Evolutionary conservation across 2,113 vertebrate genomes (phyloP).

Genomic region (Chaetodon auriga): DNA sequence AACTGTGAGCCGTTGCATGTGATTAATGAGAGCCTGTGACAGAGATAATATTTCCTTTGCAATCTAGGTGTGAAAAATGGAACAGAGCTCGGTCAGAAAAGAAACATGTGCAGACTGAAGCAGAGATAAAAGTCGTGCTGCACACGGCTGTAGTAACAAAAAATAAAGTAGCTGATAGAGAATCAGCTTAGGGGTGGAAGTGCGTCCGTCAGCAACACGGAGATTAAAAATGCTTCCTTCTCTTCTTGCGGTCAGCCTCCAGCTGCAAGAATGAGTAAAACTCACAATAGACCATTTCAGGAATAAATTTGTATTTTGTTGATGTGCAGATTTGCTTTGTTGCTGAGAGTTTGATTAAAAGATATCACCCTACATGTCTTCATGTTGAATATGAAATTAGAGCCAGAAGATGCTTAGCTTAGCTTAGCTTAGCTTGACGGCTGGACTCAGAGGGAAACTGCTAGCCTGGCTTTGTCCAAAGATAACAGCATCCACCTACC

Average conservation of each 20-base stretch:
- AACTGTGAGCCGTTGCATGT: not conserved
- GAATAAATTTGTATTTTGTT: no score
- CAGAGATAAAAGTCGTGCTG: not conserved
- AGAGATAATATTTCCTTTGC: slow-evolving; percentile 4
- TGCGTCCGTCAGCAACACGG: no score
- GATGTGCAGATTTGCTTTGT: no score
- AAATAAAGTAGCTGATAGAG: not conserved
- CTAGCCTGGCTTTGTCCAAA: no score
- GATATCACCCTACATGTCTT: not conserved
- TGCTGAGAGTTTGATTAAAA: not conserved
- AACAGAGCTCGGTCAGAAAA: slow-evolving; percentile 5
- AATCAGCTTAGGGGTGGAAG: not conserved
- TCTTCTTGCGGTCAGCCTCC: no score
- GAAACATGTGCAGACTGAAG: not conserved
- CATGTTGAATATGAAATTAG: not conserved
- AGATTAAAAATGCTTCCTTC: no score
- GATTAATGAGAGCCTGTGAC: slow-evolving; percentile 21
- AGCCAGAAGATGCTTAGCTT: no score
- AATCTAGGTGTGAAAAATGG: slow-evolving; percentile 30
- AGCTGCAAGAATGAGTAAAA: no score
- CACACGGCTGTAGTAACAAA: not conserved
- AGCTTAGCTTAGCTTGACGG: no score
- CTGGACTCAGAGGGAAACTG: no score
- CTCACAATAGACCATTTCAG: no score
- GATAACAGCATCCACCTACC: no score